Evolutionary conservation across 1,140 invertebrate species (phyloP).

Genomic region (Apis cerana): DNA sequence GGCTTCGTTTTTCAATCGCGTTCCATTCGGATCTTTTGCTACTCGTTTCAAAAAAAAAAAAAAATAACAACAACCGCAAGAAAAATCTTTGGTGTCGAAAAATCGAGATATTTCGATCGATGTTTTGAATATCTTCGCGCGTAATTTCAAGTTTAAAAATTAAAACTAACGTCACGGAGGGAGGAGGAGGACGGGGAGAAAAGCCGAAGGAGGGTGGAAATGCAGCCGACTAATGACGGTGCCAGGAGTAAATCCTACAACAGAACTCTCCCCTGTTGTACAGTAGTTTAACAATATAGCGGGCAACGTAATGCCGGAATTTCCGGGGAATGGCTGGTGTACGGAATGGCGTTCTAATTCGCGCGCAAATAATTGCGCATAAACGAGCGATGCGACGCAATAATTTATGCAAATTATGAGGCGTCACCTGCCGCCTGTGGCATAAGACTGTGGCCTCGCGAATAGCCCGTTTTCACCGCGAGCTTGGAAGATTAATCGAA

Average conservation of each 20-base stretch:
- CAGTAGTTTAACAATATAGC: constrained; percentile 47
- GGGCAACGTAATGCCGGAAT: constrained; percentile 32
- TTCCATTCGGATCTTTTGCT: neutral
- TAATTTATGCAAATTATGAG: constrained; percentile 38
- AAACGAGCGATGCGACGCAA: constrained; percentile 27
- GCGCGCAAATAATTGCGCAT: constrained; percentile 27
- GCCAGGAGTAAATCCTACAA: constrained; percentile 40
- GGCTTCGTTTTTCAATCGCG: neutral
- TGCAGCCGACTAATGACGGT: constrained; percentile 40
- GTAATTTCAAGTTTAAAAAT: constrained; percentile 14
- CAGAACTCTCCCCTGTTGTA: constrained; percentile 29
- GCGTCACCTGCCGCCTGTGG: neutral
- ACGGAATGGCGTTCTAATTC: constrained; percentile 33
- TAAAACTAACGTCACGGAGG: neutral
- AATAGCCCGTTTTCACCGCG: neutral
- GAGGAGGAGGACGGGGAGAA: neutral
- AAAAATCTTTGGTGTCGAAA: neutral
- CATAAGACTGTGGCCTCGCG: constrained; percentile 6
- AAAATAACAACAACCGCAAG: too few species aligned
- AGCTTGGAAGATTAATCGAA: neutral
- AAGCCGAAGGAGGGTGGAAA: constrained; percentile 21
- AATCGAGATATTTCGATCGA: neutral
- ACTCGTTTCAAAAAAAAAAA: too few species aligned
- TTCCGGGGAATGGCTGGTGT: constrained; percentile 1
- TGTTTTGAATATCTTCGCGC: neutral